Conservation (phyloP, 2,797 vertebrate genomes). For the Acipenser oxyrinchus region DNA sequence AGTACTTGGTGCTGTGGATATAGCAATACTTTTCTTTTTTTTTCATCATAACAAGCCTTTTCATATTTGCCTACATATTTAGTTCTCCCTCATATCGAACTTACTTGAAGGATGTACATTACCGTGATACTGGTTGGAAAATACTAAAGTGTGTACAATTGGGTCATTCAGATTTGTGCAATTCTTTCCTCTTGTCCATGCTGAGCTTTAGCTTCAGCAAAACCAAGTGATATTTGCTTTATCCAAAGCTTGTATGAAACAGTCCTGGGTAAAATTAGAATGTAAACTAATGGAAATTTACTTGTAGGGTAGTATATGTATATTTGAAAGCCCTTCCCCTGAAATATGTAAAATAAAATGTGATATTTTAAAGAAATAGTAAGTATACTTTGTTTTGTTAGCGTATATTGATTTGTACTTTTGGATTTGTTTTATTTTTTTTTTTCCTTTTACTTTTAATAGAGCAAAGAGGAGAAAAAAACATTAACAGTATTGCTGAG, state of each 20-base stretch:
- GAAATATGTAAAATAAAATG: constrained; percentile 54
- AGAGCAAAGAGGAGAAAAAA: constrained; percentile 12
- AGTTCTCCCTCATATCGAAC: constrained; percentile 51
- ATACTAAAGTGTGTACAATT: constrained; percentile 51
- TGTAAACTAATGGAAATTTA: constrained; percentile 79
- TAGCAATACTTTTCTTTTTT: constrained; percentile 57
- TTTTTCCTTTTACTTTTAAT: constrained; percentile 59
- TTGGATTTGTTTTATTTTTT: constrained; percentile 37
- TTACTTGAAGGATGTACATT: constrained; percentile 65
- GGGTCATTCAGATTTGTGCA: constrained; percentile 54
- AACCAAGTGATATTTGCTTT: constrained; percentile 74
- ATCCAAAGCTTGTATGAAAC: constrained; percentile 80
- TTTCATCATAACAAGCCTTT: constrained; percentile 29
- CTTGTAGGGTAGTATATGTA: constrained; percentile 58
- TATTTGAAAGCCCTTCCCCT: constrained; percentile 52
- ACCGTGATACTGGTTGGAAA: constrained; percentile 38
- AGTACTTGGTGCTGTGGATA: constrained; percentile 54
- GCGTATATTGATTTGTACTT: constrained; percentile 59
- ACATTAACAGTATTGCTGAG: constrained; percentile 7
- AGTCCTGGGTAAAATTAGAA: constrained; percentile 55
- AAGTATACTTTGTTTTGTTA: constrained; percentile 51
- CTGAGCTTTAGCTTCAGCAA: constrained; percentile 58
- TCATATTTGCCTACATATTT: constrained; percentile 38
- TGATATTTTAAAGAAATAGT: constrained; percentile 61
- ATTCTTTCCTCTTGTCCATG: constrained; percentile 40